phyloP scores from a whole-genome alignment of 2,888 invertebrate species.

The Himalopsyche japonica region DNA sequence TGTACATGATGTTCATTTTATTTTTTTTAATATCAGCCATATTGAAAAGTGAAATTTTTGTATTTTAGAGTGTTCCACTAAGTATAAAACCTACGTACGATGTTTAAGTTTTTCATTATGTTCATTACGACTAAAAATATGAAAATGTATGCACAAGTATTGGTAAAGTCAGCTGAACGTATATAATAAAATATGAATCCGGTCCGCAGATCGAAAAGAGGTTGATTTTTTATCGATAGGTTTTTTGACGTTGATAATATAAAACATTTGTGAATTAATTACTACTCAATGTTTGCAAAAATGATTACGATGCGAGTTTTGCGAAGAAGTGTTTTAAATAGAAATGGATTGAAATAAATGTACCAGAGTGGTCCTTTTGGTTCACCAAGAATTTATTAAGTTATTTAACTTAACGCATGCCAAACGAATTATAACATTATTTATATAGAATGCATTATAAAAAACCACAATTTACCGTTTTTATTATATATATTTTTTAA shows the following conservation, averaged over 20 bases:
- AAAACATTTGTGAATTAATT: neutral
- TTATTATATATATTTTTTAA: too few relatives aligned
- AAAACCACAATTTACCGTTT: too few relatives aligned
- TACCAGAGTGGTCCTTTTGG: neutral
- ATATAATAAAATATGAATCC: neutral
- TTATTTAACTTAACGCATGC: too few relatives aligned
- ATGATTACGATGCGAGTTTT: neutral
- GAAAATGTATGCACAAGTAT: slow-evolving; percentile 18
- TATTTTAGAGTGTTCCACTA: slow-evolving; percentile 32
- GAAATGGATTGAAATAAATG: neutral
- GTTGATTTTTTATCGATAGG: neutral
- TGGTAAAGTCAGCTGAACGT: slow-evolving; percentile 9
- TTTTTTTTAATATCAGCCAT: slow-evolving; percentile 36
- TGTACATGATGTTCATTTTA: slow-evolving; percentile 39
- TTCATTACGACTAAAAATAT: neutral
- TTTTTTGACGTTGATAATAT: neutral
- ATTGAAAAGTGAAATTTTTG: slow-evolving; percentile 32
- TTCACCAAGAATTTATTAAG: neutral
- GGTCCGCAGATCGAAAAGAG: neutral
- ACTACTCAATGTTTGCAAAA: neutral
- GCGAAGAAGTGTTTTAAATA: neutral
- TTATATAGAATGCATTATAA: too few relatives aligned
- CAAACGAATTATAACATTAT: too few relatives aligned
- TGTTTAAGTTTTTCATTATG: slow-evolving; percentile 31
- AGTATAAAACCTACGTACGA: slow-evolving; percentile 8